A percentile compares a stretch with the other conserved stretches of the same genome.
Conservation (phyloP, 1,140 invertebrate species). For the Papilio helenus region DNA sequence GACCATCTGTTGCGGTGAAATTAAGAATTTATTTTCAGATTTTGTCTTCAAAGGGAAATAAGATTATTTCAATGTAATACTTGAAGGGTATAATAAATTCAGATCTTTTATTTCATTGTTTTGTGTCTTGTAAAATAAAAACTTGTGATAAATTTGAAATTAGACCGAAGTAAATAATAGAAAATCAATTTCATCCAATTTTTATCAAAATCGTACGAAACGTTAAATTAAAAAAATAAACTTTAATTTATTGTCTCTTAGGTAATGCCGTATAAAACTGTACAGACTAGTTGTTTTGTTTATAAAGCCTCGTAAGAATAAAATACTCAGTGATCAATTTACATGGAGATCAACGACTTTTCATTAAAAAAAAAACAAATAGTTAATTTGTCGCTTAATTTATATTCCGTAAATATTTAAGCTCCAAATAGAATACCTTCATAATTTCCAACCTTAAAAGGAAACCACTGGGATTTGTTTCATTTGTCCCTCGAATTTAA, state of each 20-base stretch:
- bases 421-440: conserved; percentile 19
- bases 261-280: no score
- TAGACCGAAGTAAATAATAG: no score
- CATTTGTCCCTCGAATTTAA: conserved; percentile 39
- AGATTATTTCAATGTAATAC: not conserved
- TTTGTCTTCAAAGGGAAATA: not conserved
- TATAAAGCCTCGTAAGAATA: no score
- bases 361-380: not conserved
- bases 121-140: no score
- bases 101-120: not conserved
- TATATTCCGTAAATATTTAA: conserved; percentile 27
- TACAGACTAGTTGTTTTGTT: no score
- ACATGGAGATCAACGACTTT: not conserved
- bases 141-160: no score
- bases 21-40: not conserved
- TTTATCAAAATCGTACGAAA: no score
- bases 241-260: no score
- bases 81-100: not conserved
- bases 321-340: no score
- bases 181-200: no score
- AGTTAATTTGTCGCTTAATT: conserved; percentile 9
- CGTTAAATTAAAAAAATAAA: no score
- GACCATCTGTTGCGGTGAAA: not conserved
- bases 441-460: conserved; percentile 30
- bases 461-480: conserved; percentile 32